Evolutionary conservation across 2,888 invertebrate species (phyloP).

Genomic region (Macrosiphum euphorbiae): DNA sequence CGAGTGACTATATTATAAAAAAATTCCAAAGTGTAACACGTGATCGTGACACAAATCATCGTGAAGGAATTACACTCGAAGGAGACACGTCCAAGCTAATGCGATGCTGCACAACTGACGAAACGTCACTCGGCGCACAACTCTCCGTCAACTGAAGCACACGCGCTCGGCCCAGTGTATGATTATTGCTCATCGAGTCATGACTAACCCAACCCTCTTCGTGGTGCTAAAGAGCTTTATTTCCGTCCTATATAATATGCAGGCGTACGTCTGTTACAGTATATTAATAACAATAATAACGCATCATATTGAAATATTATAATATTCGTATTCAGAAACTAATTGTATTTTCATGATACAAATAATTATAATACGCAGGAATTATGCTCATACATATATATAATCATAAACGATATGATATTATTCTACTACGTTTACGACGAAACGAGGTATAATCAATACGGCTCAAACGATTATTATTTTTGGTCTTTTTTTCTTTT

Average conservation of each 20-base stretch:
- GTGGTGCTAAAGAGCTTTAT: not conserved
- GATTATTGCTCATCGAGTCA: not conserved
- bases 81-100: not conserved
- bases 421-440: not conserved
- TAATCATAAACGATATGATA: not conserved
- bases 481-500: not conserved
- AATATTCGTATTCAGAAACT: not conserved
- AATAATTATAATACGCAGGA: not conserved
- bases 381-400: not conserved
- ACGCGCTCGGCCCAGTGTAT: not conserved
- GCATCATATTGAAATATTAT: not conserved
- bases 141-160: not conserved
- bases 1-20: not conserved
- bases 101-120: not conserved
- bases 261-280: not conserved
- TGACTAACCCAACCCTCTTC: not conserved
- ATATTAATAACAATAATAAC: not conserved
- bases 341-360: not conserved
- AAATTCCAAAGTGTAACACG: not conserved
- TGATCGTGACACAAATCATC: not conserved
- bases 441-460: too few relatives aligned
- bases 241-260: not conserved
- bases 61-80: not conserved
- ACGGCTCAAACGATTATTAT: not conserved
- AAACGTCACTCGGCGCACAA: not conserved